These are phyloP conservation scores for Morone saxatilis DNA, from an alignment of 2,113 vertebrate species.

Conservation along the genomic window DNA sequence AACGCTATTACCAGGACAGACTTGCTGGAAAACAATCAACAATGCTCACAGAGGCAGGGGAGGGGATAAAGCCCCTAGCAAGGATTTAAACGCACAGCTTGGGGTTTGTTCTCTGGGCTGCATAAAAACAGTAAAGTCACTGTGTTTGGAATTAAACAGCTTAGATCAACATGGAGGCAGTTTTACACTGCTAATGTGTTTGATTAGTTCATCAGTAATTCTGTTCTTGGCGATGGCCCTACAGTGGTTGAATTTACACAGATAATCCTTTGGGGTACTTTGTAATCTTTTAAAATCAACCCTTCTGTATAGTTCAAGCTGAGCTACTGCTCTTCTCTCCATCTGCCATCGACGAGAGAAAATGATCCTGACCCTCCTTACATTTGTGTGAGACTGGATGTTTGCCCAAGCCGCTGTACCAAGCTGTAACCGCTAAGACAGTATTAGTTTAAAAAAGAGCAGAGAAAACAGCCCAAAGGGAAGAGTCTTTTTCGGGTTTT, in stretches of 20 bases:
- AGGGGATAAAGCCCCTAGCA: conserved; percentile 25
- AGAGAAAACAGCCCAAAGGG: conserved; percentile 40
- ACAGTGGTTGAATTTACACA: conserved; percentile 10
- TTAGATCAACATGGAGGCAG: conserved; percentile 34
- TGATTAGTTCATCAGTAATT: conserved; percentile 31
- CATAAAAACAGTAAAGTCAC: conserved; percentile 12
- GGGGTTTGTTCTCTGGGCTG: conserved; percentile 28
- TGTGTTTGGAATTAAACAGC: conserved; percentile 35
- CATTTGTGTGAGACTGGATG: conserved; percentile 26
- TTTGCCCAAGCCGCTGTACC: conserved; percentile 14
- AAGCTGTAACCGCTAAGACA: conserved; percentile 10
- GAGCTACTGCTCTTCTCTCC: conserved; percentile 18
- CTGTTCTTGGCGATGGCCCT: background rate
- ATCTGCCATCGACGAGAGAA: conserved; percentile 34
- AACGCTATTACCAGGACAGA: conserved; percentile 32
- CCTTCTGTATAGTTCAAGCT: conserved; percentile 15
- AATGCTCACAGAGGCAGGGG: conserved; percentile 19
- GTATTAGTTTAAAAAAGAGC: conserved; percentile 1
- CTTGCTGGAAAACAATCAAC: conserved; percentile 33
- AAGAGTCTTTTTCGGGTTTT: conserved; percentile 21
- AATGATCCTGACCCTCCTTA: conserved; percentile 44
- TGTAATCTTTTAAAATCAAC: conserved; percentile 41
- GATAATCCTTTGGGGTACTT: conserved; percentile 36
- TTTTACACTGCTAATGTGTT: conserved; percentile 27
- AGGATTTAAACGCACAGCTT: conserved; percentile 39